Evolutionary conservation across 2,888 invertebrate species (phyloP), one percentile per base, ranked within the genome.

Genomic region (Pyrrhosoma nymphula): DNA sequence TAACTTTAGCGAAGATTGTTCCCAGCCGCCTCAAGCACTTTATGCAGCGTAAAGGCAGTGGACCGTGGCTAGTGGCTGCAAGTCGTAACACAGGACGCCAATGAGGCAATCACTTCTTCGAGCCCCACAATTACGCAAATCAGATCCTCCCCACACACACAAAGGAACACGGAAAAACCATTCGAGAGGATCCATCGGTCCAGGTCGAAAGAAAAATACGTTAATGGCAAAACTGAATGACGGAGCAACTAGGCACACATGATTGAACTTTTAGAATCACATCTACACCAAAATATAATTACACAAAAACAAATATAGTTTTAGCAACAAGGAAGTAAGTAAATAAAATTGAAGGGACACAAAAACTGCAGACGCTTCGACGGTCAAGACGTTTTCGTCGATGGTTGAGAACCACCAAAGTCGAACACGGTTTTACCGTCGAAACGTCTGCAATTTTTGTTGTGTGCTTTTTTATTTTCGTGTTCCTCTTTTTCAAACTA

Each of bases 21-120:
- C 35, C 82, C 10, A 82, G 35, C 82, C 14, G n/a, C 14, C 35
- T 35, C 82, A 12, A 35, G 16, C 35, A 82, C 30, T 14, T 23
- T 35, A 82, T 18, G 82, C 82, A 14, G 30, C 82, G 82, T 35
- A 14, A 82, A 82, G 82, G n/a, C 82, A 35, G 35, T 82, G 82
- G 82, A 82, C 30, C 82, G 82, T 30, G 82, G 82, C 8, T 18
- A 82, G 82, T 35, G 26, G 82, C 35, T 82, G 35, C 82, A 35
- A 82, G 82, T 82, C 82, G 82, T 82, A 82, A 82, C 82, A 82
- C 30, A 82, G n/a, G 82, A 82, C 82, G 18, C 30, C 30, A 35
- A 82, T 35, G 82, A 82, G 82, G 82, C 30, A 82, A 82, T 82
- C 82, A 35, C 35, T 35, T 8, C 82, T 30, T 35, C 30, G 14